Percentiles rank a stretch among this genome's conserved stretches.
phyloP scores from a whole-genome alignment of 2,888 invertebrate species.

The Hemithea aestivaria region DNA sequence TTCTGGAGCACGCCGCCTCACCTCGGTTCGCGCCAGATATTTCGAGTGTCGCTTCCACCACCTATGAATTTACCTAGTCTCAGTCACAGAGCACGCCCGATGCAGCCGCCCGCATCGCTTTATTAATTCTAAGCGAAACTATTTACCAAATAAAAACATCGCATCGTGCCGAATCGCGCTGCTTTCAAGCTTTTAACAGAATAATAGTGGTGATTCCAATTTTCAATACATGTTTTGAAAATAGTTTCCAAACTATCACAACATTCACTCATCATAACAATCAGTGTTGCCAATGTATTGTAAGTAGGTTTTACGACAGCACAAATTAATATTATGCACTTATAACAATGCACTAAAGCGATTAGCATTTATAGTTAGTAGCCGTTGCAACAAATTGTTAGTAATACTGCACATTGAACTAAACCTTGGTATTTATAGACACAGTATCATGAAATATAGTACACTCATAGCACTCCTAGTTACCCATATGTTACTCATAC shows the following conservation, averaged over 20 bases:
- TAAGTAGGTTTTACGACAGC: slow-evolving; percentile 2
- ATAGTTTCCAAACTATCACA: too few relatives aligned
- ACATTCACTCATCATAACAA: too few relatives aligned
- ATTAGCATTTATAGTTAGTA: too few relatives aligned
- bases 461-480: too few relatives aligned
- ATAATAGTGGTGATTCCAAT: slow-evolving; percentile 11
- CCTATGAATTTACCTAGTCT: slow-evolving; percentile 74
- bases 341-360: too few relatives aligned
- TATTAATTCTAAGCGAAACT: slow-evolving; percentile 33
- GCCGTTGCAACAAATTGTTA: too few relatives aligned
- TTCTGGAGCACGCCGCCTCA: slow-evolving; percentile 77
- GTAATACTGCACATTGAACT: too few relatives aligned
- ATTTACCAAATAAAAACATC: slow-evolving; percentile 16
- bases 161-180: slow-evolving; percentile 9
- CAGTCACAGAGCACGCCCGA: slow-evolving; percentile 64
- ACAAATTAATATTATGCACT: slow-evolving; percentile 1
- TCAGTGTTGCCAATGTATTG: background rate
- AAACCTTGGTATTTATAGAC: too few relatives aligned
- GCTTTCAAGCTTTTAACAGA: slow-evolving; percentile 12
- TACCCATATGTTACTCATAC: too few relatives aligned
- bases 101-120: slow-evolving; percentile 66
- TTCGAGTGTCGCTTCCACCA: slow-evolving; percentile 75
- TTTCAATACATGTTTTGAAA: too few relatives aligned
- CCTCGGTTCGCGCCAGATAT: slow-evolving; percentile 75
- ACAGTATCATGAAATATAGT: too few relatives aligned